phyloP scores from a whole-genome alignment of 1,140 invertebrate species.

The Helicoverpa armigera region DNA sequence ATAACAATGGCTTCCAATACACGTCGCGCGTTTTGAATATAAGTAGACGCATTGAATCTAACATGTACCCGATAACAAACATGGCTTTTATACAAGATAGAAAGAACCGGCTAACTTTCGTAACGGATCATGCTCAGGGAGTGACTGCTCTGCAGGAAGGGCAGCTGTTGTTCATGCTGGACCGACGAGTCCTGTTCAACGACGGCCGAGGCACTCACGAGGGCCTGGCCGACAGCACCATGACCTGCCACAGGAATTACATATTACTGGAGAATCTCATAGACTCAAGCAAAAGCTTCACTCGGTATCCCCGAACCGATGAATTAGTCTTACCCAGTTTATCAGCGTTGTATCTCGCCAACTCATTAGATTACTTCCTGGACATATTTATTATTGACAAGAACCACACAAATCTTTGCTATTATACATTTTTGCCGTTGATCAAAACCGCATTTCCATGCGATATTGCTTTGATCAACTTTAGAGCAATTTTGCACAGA shows the following conservation, averaged over 20 bases:
- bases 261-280: constrained; percentile 91
- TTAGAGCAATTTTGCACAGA: constrained; percentile 65
- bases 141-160: constrained; percentile 93
- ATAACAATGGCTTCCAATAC: constrained; percentile 94
- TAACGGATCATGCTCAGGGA: constrained; percentile 95
- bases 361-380: constrained; percentile 91
- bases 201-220: constrained; percentile 95
- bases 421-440: constrained; percentile 73
- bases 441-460: constrained; percentile 74
- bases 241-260: constrained; percentile 93
- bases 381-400: constrained; percentile 91
- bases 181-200: constrained; percentile 93
- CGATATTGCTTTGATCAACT: constrained; percentile 72
- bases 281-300: constrained; percentile 52
- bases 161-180: constrained; percentile 95
- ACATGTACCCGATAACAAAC: constrained; percentile 95
- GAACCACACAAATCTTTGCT: constrained; percentile 62
- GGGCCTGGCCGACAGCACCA: constrained; percentile 95
- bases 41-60: constrained; percentile 90
- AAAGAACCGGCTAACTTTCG: constrained; percentile 90
- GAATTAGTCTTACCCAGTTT: constrained; percentile 87
- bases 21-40: constrained; percentile 68
- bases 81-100: constrained; percentile 94
- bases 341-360: constrained; percentile 90
- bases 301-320: constrained; percentile 57